phyloP scores from a whole-genome alignment of 2,888 invertebrate genomes.

The Lydus trimaculatus region DNA sequence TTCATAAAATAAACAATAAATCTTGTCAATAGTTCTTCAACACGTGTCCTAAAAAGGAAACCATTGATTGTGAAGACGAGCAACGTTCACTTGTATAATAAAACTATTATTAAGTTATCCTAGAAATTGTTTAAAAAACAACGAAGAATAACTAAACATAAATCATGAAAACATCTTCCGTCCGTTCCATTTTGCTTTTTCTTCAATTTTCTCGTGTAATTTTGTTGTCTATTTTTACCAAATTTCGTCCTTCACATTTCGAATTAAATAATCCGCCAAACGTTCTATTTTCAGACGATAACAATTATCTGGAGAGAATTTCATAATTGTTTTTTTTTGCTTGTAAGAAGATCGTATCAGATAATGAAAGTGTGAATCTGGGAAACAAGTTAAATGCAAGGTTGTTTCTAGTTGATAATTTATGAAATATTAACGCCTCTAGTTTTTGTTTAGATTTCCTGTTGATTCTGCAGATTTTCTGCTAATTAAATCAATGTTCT shows the following conservation, averaged over 20 bases:
- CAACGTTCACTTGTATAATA: neutral
- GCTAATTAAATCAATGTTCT: too few species aligned
- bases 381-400: neutral
- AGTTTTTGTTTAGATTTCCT: neutral
- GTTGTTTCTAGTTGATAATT: neutral
- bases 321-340: neutral
- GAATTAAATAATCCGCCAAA: neutral
- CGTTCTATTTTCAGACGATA: neutral
- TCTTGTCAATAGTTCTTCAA: neutral
- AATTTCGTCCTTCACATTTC: conserved; percentile 1
- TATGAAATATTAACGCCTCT: too few species aligned
- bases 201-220: neutral
- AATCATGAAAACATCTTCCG: too few species aligned
- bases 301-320: neutral
- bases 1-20: too few species aligned
- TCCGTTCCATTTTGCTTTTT: neutral
- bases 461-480: neutral
- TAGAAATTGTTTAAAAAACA: too few species aligned
- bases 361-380: neutral
- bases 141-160: too few species aligned
- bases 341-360: neutral
- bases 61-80: neutral
- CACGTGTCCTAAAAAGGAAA: neutral
- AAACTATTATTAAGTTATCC: too few species aligned
- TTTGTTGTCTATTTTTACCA: neutral